phyloP scores from a whole-genome alignment of 2,888 invertebrate genomes.

The Gymnocheta viridis region DNA sequence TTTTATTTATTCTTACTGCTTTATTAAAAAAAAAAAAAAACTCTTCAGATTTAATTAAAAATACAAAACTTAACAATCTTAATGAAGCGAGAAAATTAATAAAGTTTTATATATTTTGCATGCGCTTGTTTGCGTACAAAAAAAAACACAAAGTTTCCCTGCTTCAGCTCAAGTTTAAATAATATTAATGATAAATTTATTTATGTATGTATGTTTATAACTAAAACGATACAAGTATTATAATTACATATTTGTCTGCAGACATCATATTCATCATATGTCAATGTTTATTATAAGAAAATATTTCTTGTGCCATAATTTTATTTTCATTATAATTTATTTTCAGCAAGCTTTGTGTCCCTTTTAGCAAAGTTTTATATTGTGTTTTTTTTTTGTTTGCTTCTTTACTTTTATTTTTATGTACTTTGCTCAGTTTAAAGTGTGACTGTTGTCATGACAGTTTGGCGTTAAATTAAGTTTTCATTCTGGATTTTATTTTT shows the following conservation, averaged over 20 bases:
- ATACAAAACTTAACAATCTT: background rate
- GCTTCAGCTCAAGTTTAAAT: background rate
- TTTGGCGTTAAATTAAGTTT: slow-evolving; percentile 71
- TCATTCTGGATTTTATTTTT: background rate
- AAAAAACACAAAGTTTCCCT: background rate
- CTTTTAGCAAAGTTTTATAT: background rate
- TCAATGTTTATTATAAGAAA: slow-evolving; percentile 41
- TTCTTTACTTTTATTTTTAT: background rate
- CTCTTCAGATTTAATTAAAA: slow-evolving; percentile 10
- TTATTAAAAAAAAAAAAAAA: background rate
- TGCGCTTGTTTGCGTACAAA: background rate
- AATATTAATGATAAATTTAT: slow-evolving; percentile 39
- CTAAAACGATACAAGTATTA: background rate
- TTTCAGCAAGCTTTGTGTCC: slow-evolving; percentile 1
- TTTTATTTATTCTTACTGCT: background rate
- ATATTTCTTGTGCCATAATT: slow-evolving; percentile 22
- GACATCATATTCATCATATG: slow-evolving; percentile 19
- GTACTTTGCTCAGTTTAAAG: slow-evolving; percentile 26
- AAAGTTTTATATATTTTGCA: slow-evolving; percentile 2
- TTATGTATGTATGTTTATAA: background rate
- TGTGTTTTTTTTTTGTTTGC: no score
- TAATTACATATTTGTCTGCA: background rate
- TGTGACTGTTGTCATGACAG: slow-evolving; percentile 68
- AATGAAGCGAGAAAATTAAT: slow-evolving; percentile 18
- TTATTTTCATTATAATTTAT: slow-evolving; percentile 27